These are phyloP conservation scores for Tetragnatha montana DNA, from an alignment of 2,888 invertebrate species.

Conservation along the genomic window DNA sequence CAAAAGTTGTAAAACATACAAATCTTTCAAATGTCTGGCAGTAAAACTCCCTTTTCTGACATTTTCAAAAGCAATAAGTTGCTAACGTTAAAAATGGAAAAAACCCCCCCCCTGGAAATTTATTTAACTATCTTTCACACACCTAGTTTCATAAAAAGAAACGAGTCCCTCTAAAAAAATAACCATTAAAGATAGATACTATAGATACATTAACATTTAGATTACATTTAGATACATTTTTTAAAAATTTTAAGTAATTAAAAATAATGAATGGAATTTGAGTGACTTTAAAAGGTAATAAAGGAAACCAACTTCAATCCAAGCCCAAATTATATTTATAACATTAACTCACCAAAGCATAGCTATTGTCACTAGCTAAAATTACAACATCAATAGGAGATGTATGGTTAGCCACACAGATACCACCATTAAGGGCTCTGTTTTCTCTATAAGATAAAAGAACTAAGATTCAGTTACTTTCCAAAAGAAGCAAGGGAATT, in stretches of 20 bases:
- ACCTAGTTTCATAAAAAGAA: neutral
- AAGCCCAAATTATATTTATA: neutral
- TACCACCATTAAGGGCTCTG: conserved; percentile 85
- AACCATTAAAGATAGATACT: too few species aligned
- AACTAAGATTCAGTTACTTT: neutral
- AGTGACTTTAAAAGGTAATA: neutral
- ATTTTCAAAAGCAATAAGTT: too few species aligned
- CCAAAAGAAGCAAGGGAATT: too few species aligned
- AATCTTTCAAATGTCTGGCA: too few species aligned
- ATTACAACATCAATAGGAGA: conserved; percentile 93
- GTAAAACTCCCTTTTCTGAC: too few species aligned
- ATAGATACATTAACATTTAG: too few species aligned
- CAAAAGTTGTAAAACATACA: too few species aligned
- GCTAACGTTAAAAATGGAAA: too few species aligned
- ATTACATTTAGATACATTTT: too few species aligned
- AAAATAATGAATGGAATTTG: neutral
- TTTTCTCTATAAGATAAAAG: conserved; percentile 79
- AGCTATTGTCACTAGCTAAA: conserved; percentile 89
- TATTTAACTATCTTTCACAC: neutral
- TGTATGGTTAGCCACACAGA: conserved; percentile 98
- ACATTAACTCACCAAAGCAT: conserved; percentile 87
- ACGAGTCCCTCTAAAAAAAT: neutral
- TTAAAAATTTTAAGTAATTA: neutral
- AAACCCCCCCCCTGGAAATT: too few species aligned
- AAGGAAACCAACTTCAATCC: neutral